A percentile compares a stretch with the other conserved stretches of the same genome.
phyloP scores from a whole-genome alignment of 2,113 vertebrate species.

The Romanogobio albipinnatus region DNA sequence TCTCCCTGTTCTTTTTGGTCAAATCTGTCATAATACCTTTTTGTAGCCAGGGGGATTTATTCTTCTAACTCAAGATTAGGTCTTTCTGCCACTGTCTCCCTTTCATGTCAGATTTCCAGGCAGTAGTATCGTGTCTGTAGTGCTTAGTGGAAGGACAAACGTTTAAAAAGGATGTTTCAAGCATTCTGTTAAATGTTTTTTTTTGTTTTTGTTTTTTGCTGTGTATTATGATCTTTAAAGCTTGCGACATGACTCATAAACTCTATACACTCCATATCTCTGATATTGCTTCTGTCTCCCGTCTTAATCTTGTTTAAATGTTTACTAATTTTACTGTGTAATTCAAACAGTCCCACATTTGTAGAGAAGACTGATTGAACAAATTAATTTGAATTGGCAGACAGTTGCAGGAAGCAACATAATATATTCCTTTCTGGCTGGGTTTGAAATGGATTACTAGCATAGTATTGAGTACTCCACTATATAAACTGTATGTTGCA shows the following conservation, averaged over 20 bases:
- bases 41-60: slow-evolving; percentile 25
- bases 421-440: not conserved
- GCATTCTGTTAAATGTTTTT: not conserved
- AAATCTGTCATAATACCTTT: slow-evolving; percentile 26
- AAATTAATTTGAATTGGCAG: not conserved
- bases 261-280: not conserved
- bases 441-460: not conserved
- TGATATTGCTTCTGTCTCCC: not conserved
- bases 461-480: not conserved
- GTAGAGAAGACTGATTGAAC: not conserved
- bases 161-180: not conserved
- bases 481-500: not conserved
- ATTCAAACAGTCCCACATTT: slow-evolving; percentile 23
- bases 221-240: not conserved
- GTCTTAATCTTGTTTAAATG: not conserved
- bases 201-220: not conserved
- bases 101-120: not conserved
- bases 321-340: slow-evolving; percentile 1
- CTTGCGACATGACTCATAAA: not conserved
- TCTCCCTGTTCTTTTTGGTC: not conserved
- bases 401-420: not conserved
- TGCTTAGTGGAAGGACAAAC: not conserved
- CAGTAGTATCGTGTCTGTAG: not conserved
- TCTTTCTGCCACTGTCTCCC: not conserved
- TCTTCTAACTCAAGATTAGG: not conserved